Percentiles rank a stretch among this genome's conserved stretches.
These are phyloP conservation scores for Acrobasis consociella DNA, from an alignment of 2,888 invertebrate species.

Conservation along the genomic window DNA sequence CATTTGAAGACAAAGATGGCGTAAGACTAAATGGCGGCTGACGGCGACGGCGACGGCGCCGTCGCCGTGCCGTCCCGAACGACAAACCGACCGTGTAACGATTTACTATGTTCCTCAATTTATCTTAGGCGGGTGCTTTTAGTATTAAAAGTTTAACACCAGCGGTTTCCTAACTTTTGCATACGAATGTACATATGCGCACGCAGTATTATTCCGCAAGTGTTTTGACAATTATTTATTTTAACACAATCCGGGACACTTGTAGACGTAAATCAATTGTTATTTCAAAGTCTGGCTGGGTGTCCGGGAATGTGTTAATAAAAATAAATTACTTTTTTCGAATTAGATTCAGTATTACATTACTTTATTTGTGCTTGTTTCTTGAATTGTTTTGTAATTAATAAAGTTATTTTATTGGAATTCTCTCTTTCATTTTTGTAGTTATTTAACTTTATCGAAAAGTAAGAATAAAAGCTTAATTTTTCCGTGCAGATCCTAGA, in stretches of 20 bases:
- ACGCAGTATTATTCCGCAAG: not conserved
- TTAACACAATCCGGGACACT: constrained; percentile 21
- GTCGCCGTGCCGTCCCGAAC: too few species aligned
- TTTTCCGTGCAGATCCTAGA: too few species aligned
- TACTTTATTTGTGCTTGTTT: constrained; percentile 52
- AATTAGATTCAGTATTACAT: constrained; percentile 43
- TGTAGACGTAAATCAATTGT: too few species aligned
- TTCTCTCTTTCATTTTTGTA: constrained; percentile 1
- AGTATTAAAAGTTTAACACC: constrained; percentile 21
- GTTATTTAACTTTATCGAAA: not conserved
- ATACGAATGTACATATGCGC: constrained; percentile 3
- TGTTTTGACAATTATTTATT: constrained; percentile 34
- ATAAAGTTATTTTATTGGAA: constrained; percentile 50
- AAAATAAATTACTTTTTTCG: constrained; percentile 41
- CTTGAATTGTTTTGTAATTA: constrained; percentile 52
- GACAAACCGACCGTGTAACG: not conserved
- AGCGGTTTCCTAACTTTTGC: constrained; percentile 17
- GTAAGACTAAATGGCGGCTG: too few species aligned
- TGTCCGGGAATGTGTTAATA: constrained; percentile 29
- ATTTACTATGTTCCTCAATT: constrained; percentile 15
- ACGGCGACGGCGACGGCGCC: too few species aligned
- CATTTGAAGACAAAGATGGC: too few species aligned
- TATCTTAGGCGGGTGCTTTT: constrained; percentile 21
- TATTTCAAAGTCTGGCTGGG: too few species aligned
- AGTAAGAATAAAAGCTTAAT: too few species aligned